These are phyloP conservation scores for Horisme vitalbata DNA, from an alignment of 2,888 invertebrate genomes.

Conservation along the genomic window DNA sequence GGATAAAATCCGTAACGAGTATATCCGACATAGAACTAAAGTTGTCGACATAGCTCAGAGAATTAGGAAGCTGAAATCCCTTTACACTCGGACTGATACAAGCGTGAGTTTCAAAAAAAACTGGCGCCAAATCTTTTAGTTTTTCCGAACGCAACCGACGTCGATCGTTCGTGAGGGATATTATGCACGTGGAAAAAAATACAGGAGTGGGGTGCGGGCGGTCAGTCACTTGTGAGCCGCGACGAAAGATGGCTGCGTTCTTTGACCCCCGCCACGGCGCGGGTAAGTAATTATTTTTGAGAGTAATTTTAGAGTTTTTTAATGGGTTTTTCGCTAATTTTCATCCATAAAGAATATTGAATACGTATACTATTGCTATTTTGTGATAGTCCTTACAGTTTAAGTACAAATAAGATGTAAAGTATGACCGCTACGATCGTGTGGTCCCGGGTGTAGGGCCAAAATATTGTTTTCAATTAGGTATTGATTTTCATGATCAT, in stretches of 20 bases:
- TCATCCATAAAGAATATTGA: background rate
- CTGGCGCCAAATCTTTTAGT: background rate
- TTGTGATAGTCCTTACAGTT: background rate
- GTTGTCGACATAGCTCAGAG: too few relatives aligned
- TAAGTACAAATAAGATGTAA: background rate
- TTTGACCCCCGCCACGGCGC: background rate
- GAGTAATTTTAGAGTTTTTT: background rate
- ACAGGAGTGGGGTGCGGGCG: background rate
- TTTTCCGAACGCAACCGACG: slow-evolving; percentile 1
- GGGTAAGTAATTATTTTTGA: background rate
- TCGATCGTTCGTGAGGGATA: background rate
- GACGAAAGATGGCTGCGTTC: background rate
- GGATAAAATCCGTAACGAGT: too few relatives aligned
- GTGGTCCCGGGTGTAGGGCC: background rate
- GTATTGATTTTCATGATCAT: background rate
- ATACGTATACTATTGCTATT: background rate
- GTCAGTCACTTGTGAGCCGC: background rate
- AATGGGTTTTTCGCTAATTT: background rate
- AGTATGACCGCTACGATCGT: background rate
- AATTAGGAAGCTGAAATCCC: too few relatives aligned
- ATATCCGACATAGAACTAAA: too few relatives aligned
- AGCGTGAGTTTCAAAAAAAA: background rate
- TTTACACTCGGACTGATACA: background rate
- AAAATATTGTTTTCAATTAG: background rate
- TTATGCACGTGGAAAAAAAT: background rate